Percentiles rank a stretch among this genome's conserved stretches.
Evolutionary conservation across 2,113 vertebrate species (phyloP).

Genomic region (Perognathus longimembris): DNA sequence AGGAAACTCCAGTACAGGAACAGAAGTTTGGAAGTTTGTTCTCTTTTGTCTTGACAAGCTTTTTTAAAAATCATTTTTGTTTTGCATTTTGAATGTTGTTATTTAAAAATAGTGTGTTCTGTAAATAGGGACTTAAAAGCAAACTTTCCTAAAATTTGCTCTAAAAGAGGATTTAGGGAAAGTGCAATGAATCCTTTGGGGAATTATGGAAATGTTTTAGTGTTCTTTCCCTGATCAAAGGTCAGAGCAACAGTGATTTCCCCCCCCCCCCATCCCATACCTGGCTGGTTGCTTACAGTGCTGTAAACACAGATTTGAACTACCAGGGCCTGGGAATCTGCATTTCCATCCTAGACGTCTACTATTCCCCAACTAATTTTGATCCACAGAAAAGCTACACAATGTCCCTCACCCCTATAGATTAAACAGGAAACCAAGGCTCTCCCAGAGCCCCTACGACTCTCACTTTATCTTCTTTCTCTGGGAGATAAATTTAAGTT

Average conservation of each 20-base stretch:
- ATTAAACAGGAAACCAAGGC: background rate
- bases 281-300: background rate
- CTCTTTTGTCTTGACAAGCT: background rate
- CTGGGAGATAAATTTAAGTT: background rate
- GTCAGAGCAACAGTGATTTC: background rate
- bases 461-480: background rate
- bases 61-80: too few species aligned
- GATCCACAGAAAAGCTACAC: background rate
- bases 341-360: background rate
- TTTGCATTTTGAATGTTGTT: too few species aligned
- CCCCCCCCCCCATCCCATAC: accelerated
- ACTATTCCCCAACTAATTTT: too few species aligned
- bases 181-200: background rate
- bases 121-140: background rate
- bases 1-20: background rate
- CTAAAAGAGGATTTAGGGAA: background rate
- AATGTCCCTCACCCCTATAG: background rate
- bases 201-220: background rate
- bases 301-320: background rate
- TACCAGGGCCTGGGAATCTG: background rate
- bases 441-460: background rate
- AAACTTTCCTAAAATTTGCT: background rate
- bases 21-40: background rate
- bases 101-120: background rate
- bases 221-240: background rate